phyloP scores from a whole-genome alignment of 2,113 vertebrate genomes.

The Onychostruthus taczanowskii region DNA sequence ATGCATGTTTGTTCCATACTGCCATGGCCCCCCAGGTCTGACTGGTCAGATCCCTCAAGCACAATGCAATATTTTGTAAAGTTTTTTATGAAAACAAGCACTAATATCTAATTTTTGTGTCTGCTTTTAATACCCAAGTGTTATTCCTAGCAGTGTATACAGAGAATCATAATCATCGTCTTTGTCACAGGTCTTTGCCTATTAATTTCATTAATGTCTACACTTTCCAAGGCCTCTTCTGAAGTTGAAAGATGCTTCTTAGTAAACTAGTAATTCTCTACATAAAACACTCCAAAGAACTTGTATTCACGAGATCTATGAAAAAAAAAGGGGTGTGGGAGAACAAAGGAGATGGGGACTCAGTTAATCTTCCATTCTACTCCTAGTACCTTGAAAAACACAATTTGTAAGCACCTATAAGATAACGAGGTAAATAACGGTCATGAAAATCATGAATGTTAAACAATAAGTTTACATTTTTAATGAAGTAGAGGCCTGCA shows the following conservation, averaged over 20 bases:
- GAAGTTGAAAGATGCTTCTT: background rate
- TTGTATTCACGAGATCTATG: background rate
- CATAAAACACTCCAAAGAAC: background rate
- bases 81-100: background rate
- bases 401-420: background rate
- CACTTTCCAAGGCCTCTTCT: background rate
- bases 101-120: background rate
- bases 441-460: background rate
- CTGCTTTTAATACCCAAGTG: background rate
- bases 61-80: background rate
- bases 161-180: background rate
- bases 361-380: background rate
- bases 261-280: background rate
- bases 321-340: rapidly evolving
- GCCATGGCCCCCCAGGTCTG: background rate
- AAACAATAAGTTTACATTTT: background rate
- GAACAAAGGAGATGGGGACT: background rate
- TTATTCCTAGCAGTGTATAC: background rate
- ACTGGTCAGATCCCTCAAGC: background rate
- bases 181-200: background rate
- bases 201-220: background rate
- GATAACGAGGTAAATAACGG: background rate
- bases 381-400: background rate
- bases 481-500: background rate
- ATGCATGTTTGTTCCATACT: background rate